These are phyloP conservation scores for Drosophila paucipuncta DNA, from an alignment of 2,888 invertebrate genomes.

Conservation along the genomic window DNA sequence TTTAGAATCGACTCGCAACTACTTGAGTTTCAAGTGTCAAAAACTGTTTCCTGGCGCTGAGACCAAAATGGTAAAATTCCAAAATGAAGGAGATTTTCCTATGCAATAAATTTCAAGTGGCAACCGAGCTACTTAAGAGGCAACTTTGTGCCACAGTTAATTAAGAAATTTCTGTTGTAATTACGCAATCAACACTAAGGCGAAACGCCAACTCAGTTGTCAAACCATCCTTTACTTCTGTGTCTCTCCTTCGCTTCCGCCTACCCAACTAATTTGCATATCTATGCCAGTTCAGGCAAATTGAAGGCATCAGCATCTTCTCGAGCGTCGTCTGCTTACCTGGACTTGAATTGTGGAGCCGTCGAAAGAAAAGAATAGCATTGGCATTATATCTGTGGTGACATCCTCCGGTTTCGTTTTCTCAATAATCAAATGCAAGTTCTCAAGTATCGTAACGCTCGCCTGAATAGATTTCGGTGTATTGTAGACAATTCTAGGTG, in stretches of 20 bases:
- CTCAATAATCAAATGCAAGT: constrained; percentile 94
- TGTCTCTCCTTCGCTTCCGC: background rate
- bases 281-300: constrained; percentile 41
- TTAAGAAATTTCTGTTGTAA: constrained; percentile 76
- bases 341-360: constrained; percentile 95
- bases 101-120: constrained; percentile 61
- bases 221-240: constrained; percentile 39
- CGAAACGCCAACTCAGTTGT: constrained; percentile 56
- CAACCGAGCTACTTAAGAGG: constrained; percentile 57
- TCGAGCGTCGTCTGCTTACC: constrained; percentile 86
- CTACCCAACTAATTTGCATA: constrained; percentile 64
- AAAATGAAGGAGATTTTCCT: constrained; percentile 20
- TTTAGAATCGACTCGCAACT: constrained; percentile 13
- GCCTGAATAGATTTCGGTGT: constrained; percentile 93
- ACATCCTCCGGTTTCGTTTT: constrained; percentile 94
- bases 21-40: constrained; percentile 19
- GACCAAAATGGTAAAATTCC: constrained; percentile 46
- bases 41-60: constrained; percentile 19
- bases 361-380: constrained; percentile 94
- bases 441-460: constrained; percentile 94
- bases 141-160: constrained; percentile 63
- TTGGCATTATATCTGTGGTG: constrained; percentile 92
- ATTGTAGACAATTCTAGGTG: constrained; percentile 89
- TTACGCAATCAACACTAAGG: constrained; percentile 70
- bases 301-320: background rate